Base-by-base conservation (phyloP, 2,113 vertebrate genomes). In the Hepsetus odoe region DNA sequence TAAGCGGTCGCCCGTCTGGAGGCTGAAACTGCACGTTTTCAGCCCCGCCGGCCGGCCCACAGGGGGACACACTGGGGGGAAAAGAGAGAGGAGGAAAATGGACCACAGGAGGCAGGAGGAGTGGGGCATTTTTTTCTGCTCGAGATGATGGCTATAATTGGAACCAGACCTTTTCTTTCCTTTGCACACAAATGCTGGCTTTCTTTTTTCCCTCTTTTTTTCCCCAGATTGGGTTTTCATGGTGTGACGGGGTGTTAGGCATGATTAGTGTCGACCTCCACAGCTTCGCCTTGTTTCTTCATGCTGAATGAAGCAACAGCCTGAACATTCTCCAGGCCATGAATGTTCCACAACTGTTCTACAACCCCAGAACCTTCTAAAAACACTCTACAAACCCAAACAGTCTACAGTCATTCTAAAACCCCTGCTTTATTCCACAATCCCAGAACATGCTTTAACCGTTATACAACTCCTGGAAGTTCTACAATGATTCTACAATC, bases 81-180 rank as follows among this genome's bases (percentile, higher is more conserved):
- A 32, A 62, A 32, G 56, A 42, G 61, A 73, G 56, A 20, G 24
- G 58, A 51, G 62, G 33, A 72, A 33, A 53, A 22, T 38, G 51
- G 61, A 76, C 56, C 30, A 49, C 5, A 40, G 32, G 64, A 16
- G 76, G 24, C 26, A 20, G n/a, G 20, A n/a, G 32, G 33, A 46
- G 53, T 20, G 33, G n/a, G 55, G 49, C 40, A 22, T 24, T 67
- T 64, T n/a, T 77, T 74, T 44, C 77, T 59, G 44, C 44, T 66
- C 77, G 70, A 72, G 87, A 85, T 67, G 89, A 90, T 83, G 88
- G 86, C 72, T 83, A 83, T 86, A 91, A 94, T 90, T 91, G 89
- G 84, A 92, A 92, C 85, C 93, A 94, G 93, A 92, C 80, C 3
- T 74, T 7, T 62, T 73, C 74, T 86, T 73, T 74, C 76, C 82